Base-by-base conservation (phyloP, 1,140 invertebrate species). In the Melitaea cinxia region DNA sequence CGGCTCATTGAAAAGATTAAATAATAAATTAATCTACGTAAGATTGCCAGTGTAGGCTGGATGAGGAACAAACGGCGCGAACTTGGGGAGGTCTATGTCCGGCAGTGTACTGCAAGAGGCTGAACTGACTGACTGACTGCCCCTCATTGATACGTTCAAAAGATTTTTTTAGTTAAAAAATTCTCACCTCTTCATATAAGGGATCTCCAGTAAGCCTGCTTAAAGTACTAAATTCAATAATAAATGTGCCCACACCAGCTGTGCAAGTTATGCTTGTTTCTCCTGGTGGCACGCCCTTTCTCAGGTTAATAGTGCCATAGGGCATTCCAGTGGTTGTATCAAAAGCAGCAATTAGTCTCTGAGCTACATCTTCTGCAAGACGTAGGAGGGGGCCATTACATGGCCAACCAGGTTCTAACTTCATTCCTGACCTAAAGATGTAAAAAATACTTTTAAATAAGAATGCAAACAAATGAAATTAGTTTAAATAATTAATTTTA, bases 181-280 rank as follows among this genome's bases (percentile, higher is more conserved):
- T 7, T 35, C 28, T 64, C 86, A 94, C 94, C 89, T 97, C 95
- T 93, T 99, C 98, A 93, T 98, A 99, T 7, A 98, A 91, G 0
- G 97, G 97, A 92, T 98, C 96, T 12, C 98, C 99, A 26, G 98
- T 99, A 1, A 99, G 92, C 53, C 98, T 92, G 68, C 97, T 98
- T 0, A 99, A 88, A 0, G 98, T 95, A 3, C 98, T 98, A 93
- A 99, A 99, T 91, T 99, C 99, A 1, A 99, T 89, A 33, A 99
- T 94, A 87, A 98, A 99, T 1, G 99, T 99, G 14, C 98, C 98
- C 49, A 99, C 97, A 9, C 98, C 98, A 26, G 99, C 99, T 4
- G 98, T 99, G 86, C 99, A 99, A 0, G 98, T 99, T 1, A 99
- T 94, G 53, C 96, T 96, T 5, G 99, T 99, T 92, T 99, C 99